Evolutionary conservation across 2,888 invertebrate species (phyloP), one percentile per base, ranked within the genome.

Genomic region (Crossocerus cetratus): DNA sequence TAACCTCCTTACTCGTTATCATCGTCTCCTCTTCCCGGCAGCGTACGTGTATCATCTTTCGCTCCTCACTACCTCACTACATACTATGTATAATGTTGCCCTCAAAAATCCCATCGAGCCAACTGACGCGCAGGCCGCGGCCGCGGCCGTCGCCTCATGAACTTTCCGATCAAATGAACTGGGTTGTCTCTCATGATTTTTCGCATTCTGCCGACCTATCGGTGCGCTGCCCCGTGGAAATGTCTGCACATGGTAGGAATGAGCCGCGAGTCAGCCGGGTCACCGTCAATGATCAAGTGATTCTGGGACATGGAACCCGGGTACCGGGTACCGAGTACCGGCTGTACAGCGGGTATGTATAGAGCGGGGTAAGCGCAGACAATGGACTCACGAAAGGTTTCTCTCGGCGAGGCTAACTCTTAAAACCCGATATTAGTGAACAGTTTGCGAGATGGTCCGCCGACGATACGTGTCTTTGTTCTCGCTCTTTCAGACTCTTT

Each of bases 301-400:
- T 32, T 21, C 54, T 58, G 65, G 55, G 13, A 21, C 53, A 32
- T 32, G 32, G 32, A 32, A 32, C 1, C 8, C 32, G 32, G n/a
- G n/a, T n/a, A n/a, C n/a, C n/a, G n/a, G n/a, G n/a, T n/a, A n/a
- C n/a, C n/a, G n/a, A n/a, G n/a, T n/a, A n/a, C n/a, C n/a, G n/a
- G n/a, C n/a, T n/a, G n/a, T n/a, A n/a, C n/a, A n/a, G n/a, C n/a
- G n/a, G n/a, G n/a, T n/a, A n/a, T n/a, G n/a, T n/a, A n/a, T n/a
- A n/a, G n/a, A n/a, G n/a, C n/a, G n/a, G 64, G 61, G 43, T 65
- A 61, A 68, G 63, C 54, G 64, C 67, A 74, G 64, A 74, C 72
- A 74, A 71, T 74, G 67, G 74, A 32, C 45, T 60, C 64, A 14
- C 44, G 67, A 74, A 74, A 67, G 72, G 72, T 74, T 74, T 72